A percentile compares a stretch with the other conserved stretches of the same genome.
These are phyloP conservation scores for Anarsia innoxiella DNA, from an alignment of 2,888 invertebrate genomes.

Conservation along the genomic window DNA sequence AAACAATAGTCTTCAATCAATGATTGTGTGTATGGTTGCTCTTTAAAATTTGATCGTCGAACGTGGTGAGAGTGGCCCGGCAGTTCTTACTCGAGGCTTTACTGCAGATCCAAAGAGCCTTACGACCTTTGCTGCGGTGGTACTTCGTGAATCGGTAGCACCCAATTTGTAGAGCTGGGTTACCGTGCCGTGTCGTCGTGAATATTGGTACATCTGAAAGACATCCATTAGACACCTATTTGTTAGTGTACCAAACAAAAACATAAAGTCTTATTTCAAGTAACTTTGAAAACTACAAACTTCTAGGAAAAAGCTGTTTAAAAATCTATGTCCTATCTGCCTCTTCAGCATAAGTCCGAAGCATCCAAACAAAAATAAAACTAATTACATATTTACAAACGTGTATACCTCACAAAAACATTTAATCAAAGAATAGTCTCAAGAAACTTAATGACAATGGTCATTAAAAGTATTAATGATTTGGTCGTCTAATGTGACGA, in stretches of 20 bases:
- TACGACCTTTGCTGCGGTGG: constrained; percentile 39
- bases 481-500: constrained; percentile 21
- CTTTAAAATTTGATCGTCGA: constrained; percentile 24
- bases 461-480: constrained; percentile 23
- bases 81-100: constrained; percentile 20
- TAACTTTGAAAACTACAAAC: too few relatives aligned
- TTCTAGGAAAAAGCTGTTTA: too few relatives aligned
- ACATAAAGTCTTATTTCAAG: too few relatives aligned
- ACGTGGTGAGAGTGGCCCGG: constrained; percentile 24
- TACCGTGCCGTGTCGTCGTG: constrained; percentile 19
- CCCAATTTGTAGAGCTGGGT: constrained; percentile 35
- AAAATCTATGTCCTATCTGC: too few relatives aligned
- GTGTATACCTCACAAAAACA: too few relatives aligned
- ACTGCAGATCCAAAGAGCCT: constrained; percentile 9
- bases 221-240: too few relatives aligned
- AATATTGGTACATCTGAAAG: neutral
- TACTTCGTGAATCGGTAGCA: constrained; percentile 41
- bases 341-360: too few relatives aligned
- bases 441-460: constrained; percentile 32
- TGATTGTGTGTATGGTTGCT: constrained; percentile 27
- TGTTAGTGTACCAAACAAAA: too few relatives aligned
- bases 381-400: too few relatives aligned
- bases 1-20: too few relatives aligned
- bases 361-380: too few relatives aligned
- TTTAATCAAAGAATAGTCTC: too few relatives aligned